Evolutionary conservation across 2,888 invertebrate species (phyloP).

Genomic region (Patella depressa): DNA sequence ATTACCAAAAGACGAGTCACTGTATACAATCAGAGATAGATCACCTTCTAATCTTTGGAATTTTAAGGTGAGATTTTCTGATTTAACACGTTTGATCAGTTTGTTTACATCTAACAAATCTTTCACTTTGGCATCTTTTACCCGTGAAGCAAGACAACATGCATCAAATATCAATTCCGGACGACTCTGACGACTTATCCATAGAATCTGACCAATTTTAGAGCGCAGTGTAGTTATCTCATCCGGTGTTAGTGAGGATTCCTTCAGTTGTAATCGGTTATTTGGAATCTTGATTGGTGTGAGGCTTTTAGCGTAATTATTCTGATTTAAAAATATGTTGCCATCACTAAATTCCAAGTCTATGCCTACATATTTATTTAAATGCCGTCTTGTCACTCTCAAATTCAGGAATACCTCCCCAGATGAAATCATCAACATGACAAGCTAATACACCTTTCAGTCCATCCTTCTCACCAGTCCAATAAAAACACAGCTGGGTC

Average conservation of each 20-base stretch:
- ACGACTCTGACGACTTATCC: background rate
- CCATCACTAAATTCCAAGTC: conserved; percentile 8
- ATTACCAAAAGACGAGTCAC: conserved; percentile 13
- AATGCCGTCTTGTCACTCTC: conserved; percentile 11
- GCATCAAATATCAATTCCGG: conserved; percentile 24
- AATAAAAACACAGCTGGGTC: conserved; percentile 25
- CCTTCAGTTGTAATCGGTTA: background rate
- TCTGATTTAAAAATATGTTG: background rate
- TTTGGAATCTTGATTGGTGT: background rate
- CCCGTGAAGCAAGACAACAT: background rate
- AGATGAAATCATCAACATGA: conserved; percentile 27
- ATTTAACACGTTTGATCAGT: conserved; percentile 15
- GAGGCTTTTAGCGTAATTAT: background rate
- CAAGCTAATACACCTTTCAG: conserved; percentile 20
- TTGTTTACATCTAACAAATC: conserved; percentile 18
- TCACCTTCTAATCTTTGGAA: conserved; percentile 7
- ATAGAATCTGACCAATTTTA: conserved; percentile 16
- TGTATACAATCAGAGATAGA: conserved; percentile 6
- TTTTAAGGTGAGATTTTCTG: conserved; percentile 1
- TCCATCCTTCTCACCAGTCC: background rate
- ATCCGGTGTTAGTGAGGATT: conserved; percentile 3
- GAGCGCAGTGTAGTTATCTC: conserved; percentile 8
- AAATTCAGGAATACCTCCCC: conserved; percentile 18
- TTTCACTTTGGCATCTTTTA: conserved; percentile 13
- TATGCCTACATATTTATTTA: conserved; percentile 23